phyloP scores from a whole-genome alignment of 2,113 vertebrate species.

The Tympanuchus pallidicinctus region DNA sequence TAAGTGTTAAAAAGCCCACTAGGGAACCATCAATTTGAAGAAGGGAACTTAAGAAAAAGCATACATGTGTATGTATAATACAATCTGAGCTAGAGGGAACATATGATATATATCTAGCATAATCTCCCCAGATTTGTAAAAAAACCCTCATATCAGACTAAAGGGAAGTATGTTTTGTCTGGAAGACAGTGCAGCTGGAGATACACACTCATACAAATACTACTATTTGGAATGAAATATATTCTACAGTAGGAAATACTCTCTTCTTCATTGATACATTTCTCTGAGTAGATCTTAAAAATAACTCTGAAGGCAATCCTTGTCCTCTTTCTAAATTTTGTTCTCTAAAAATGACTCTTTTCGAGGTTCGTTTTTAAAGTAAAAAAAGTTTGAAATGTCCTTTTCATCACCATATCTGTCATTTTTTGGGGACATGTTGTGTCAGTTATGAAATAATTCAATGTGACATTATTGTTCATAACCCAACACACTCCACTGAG shows the following conservation, averaged over 20 bases:
- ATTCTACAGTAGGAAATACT: not conserved
- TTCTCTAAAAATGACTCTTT: not conserved
- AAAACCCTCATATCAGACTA: slow-evolving; percentile 13
- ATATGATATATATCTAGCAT: slow-evolving; percentile 52
- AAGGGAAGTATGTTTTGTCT: slow-evolving; percentile 14
- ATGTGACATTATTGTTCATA: slow-evolving; percentile 53
- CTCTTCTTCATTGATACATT: not conserved
- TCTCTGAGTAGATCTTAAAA: not conserved
- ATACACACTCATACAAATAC: not conserved
- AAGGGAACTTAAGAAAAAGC: slow-evolving; percentile 52
- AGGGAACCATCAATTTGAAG: slow-evolving; percentile 61
- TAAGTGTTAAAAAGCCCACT: slow-evolving; percentile 56
- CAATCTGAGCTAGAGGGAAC: slow-evolving; percentile 35
- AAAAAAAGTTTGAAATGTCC: slow-evolving; percentile 58
- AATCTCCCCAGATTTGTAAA: slow-evolving; percentile 48
- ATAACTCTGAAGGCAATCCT: not conserved
- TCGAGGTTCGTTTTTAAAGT: not conserved
- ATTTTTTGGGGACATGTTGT: slow-evolving; percentile 37
- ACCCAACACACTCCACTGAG: not conserved
- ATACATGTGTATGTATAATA: slow-evolving; percentile 16
- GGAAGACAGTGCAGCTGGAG: not conserved
- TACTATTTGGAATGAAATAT: not conserved
- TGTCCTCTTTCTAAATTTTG: not conserved
- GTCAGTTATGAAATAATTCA: slow-evolving; percentile 56
- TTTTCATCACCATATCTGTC: slow-evolving; percentile 50